phyloP scores from a whole-genome alignment of 2,113 vertebrate genomes.

The Oophaga pumilio region DNA sequence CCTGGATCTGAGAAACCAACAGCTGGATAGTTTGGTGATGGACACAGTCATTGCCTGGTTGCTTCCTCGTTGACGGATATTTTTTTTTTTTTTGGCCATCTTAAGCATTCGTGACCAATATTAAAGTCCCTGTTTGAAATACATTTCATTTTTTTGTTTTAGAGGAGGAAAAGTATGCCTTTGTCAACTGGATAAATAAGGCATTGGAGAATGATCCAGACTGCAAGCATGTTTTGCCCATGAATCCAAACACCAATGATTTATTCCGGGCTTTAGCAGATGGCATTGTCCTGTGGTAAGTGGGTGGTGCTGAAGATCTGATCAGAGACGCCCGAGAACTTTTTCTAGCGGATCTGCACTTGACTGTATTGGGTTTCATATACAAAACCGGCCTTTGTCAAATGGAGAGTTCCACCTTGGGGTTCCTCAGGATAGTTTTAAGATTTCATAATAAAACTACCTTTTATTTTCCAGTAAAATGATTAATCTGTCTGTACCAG shows the following conservation, averaged over 20 bases:
- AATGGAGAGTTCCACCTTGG: no score
- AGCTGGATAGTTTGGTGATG: no score
- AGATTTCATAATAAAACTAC: neutral
- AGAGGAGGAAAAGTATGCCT: conserved; percentile 94
- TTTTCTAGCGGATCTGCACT: no score
- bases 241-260: conserved; percentile 84
- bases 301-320: conserved; percentile 53
- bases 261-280: conserved; percentile 87
- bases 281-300: conserved; percentile 91
- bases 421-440: neutral
- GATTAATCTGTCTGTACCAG: conserved; percentile 93
- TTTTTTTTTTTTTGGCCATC: no score
- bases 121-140: no score
- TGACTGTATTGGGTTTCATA: no score
- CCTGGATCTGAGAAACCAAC: no score
- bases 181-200: conserved; percentile 94
- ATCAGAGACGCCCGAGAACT: no score
- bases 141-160: conserved; percentile 40
- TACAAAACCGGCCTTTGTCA: neutral
- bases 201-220: conserved; percentile 86
- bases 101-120: no score
- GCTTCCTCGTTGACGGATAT: no score
- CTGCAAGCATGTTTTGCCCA: conserved; percentile 83
- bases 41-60: no score
- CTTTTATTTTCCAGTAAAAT: conserved; percentile 83